Evolutionary conservation across 2,113 vertebrate genomes (phyloP).

Genomic region (Psilopogon haemacephalus): DNA sequence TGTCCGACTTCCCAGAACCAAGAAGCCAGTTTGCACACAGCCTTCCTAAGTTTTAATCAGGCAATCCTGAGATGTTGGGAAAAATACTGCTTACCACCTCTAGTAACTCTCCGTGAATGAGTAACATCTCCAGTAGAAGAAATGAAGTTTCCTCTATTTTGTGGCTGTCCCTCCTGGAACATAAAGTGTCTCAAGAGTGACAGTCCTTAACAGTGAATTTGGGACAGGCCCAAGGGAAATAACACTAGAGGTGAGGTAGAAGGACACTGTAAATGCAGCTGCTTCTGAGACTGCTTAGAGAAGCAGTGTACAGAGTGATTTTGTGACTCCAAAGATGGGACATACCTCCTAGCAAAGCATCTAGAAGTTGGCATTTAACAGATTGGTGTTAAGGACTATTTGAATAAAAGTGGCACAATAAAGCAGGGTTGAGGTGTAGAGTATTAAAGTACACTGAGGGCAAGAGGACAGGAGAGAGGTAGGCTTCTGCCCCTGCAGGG

Average conservation of each 20-base stretch:
- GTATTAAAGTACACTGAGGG: background rate
- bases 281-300: background rate
- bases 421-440: background rate
- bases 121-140: background rate
- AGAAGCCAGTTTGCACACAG: background rate
- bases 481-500: fast-evolving
- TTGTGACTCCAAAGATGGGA: background rate
- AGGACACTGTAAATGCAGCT: background rate
- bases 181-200: background rate
- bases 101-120: background rate
- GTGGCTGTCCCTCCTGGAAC: background rate
- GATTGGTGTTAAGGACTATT: background rate
- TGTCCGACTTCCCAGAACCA: background rate
- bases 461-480: background rate
- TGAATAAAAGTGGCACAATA: background rate
- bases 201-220: background rate
- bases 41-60: background rate
- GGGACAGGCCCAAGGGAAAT: background rate
- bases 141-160: background rate
- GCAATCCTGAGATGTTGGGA: background rate
- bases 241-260: background rate
- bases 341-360: background rate
- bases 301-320: background rate
- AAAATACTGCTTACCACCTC: background rate
- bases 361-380: background rate